These are phyloP conservation scores for Dipodomys stephensi DNA, from an alignment of 2,113 vertebrate species.

Conservation along the genomic window DNA sequence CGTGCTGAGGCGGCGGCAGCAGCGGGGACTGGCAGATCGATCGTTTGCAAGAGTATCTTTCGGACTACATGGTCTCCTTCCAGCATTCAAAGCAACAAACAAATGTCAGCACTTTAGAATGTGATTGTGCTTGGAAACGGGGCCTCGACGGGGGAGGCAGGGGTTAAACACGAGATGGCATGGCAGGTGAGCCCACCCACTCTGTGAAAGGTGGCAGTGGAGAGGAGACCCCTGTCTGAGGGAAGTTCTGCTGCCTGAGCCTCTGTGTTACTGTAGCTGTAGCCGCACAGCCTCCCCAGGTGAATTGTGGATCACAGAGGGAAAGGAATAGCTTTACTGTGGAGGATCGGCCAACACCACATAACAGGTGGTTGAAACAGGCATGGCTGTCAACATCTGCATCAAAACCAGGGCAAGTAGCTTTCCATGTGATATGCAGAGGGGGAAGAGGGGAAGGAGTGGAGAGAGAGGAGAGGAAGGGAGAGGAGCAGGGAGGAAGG, in stretches of 20 bases:
- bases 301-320: background rate
- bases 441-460: too few relatives aligned
- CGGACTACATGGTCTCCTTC: rapidly evolving
- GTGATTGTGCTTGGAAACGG: background rate
- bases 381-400: rapidly evolving
- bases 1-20: background rate
- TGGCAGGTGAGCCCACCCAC: background rate
- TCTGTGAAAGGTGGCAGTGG: too few relatives aligned
- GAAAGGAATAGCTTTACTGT: background rate
- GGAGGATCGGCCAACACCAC: background rate
- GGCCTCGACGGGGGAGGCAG: background rate
- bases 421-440: background rate
- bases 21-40: background rate
- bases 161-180: background rate
- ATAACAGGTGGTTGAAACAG: background rate
- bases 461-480: too few relatives aligned
- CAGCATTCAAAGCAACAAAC: background rate
- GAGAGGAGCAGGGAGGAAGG: rapidly evolving
- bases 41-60: background rate
- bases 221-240: too few relatives aligned
- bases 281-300: too few relatives aligned
- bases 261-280: too few relatives aligned
- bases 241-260: too few relatives aligned
- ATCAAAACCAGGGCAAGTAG: rapidly evolving
- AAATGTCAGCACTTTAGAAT: too few relatives aligned